A percentile compares a stretch with the other conserved stretches of the same genome.
Evolutionary conservation across 2,113 vertebrate species (phyloP).

Genomic region (Chamaetylas fuelleborni): DNA sequence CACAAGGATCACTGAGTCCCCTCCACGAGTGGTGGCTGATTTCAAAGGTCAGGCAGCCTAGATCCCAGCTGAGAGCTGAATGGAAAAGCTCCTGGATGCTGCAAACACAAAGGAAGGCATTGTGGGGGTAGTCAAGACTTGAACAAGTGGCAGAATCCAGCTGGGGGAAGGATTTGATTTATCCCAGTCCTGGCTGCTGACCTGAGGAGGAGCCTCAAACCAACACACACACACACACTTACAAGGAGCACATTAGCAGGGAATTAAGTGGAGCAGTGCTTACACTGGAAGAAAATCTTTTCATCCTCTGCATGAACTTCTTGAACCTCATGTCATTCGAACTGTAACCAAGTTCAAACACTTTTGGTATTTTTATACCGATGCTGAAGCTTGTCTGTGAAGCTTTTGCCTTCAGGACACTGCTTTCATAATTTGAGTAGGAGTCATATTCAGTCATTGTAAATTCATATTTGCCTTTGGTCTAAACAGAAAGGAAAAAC

Average conservation of each 20-base stretch:
- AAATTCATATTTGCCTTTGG: slow-evolving; percentile 86
- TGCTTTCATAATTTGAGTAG: slow-evolving; percentile 77
- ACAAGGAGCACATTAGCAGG: accelerated
- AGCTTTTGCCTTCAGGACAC: slow-evolving; percentile 6
- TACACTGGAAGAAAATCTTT: slow-evolving; percentile 80
- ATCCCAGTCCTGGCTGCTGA: background rate
- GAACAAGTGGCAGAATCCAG: background rate
- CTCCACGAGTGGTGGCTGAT: background rate
- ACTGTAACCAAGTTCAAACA: slow-evolving; percentile 75
- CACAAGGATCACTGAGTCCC: background rate
- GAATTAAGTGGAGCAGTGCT: slow-evolving; percentile 46
- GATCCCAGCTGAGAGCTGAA: background rate
- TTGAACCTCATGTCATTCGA: slow-evolving; percentile 57
- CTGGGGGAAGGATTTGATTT: background rate
- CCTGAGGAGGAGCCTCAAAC: background rate
- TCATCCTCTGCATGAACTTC: slow-evolving; percentile 76
- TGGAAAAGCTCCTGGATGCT: background rate
- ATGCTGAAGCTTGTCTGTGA: slow-evolving; percentile 53
- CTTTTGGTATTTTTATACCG: slow-evolving; percentile 59
- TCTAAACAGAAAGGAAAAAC: slow-evolving; percentile 75
- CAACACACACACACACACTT: background rate
- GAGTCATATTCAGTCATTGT: slow-evolving; percentile 77
- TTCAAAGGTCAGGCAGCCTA: background rate
- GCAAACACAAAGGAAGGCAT: background rate
- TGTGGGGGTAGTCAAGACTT: background rate